These are phyloP conservation scores for Elanoides forficatus DNA, from an alignment of 2,113 vertebrate species.

Conservation along the genomic window DNA sequence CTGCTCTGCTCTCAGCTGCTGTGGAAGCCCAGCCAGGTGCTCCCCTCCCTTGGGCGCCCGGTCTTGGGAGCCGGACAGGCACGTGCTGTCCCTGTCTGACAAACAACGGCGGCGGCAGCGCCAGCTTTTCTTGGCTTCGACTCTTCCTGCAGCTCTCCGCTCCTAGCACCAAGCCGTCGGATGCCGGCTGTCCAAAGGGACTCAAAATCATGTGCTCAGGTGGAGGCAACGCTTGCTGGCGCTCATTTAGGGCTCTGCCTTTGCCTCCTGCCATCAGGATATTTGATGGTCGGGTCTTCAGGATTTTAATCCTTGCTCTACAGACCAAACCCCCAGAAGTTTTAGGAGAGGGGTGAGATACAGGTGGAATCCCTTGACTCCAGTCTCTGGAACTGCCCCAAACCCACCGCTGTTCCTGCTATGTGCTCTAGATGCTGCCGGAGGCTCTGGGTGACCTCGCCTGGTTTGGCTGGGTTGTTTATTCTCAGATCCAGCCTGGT, in stretches of 20 bases:
- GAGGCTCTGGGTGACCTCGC: not conserved
- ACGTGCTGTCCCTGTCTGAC: accelerated
- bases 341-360: not conserved
- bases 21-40: not conserved
- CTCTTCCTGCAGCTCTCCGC: not conserved
- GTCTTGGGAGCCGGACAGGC: not conserved
- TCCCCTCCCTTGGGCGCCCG: accelerated
- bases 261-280: not conserved
- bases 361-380: not conserved
- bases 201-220: not conserved
- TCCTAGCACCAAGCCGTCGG: not conserved
- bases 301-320: not conserved
- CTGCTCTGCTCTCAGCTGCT: not conserved
- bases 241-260: not conserved
- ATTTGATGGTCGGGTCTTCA: not conserved
- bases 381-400: not conserved
- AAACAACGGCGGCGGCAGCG: accelerated
- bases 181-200: not conserved
- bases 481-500: not conserved
- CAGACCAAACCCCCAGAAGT: not conserved
- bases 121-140: not conserved
- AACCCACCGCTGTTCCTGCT: not conserved
- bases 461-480: not conserved
- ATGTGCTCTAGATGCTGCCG: not conserved
- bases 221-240: not conserved